Evolutionary conservation across 2,888 invertebrate species (phyloP).

Genomic region (Synergus umbraculus): DNA sequence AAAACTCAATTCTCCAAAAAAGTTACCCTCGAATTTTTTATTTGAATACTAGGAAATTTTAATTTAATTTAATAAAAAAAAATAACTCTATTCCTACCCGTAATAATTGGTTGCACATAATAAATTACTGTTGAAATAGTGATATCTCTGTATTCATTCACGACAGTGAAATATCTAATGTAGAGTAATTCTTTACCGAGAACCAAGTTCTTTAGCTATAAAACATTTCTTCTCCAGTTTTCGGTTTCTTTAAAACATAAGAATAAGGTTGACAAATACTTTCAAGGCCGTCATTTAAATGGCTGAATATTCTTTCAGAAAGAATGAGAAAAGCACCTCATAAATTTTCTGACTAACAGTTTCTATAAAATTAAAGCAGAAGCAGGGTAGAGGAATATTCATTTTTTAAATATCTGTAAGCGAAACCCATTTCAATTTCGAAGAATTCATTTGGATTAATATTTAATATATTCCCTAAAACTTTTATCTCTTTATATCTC

Average conservation of each 20-base stretch:
- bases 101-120: no score
- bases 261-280: slow-evolving; percentile 22
- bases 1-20: no score
- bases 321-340: background rate
- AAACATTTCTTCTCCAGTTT: background rate
- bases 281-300: background rate
- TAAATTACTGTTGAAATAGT: no score
- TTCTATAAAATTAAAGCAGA: background rate
- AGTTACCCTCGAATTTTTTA: no score
- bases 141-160: no score
- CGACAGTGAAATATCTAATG: background rate
- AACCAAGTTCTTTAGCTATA: background rate
- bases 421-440: background rate
- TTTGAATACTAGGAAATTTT: no score
- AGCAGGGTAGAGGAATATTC: background rate
- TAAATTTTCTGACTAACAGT: background rate
- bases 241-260: background rate
- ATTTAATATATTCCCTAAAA: no score
- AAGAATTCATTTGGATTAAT: background rate
- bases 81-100: background rate
- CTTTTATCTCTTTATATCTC: no score
- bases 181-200: background rate
- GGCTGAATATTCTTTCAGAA: background rate
- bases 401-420: background rate
- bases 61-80: background rate